phyloP scores from a whole-genome alignment of 2,888 invertebrate genomes.

The Entomobrya multifasciata region DNA sequence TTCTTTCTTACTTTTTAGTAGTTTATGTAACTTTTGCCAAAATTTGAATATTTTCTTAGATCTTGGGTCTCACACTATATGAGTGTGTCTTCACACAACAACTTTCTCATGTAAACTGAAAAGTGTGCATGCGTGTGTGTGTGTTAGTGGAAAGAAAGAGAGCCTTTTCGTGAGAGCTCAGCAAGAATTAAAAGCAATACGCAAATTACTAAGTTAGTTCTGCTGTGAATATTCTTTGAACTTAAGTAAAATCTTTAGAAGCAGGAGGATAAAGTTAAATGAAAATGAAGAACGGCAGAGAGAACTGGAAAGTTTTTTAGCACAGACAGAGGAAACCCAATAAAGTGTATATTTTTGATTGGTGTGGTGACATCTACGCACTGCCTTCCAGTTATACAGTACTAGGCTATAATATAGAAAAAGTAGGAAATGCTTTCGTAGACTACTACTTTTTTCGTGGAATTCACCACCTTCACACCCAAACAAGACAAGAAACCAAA shows the following conservation, averaged over 20 bases:
- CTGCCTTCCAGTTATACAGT: no score
- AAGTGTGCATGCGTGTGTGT: no score
- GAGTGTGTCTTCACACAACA: neutral
- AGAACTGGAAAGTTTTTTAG: neutral
- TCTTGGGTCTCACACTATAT: no score
- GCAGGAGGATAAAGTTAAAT: constrained; percentile 12
- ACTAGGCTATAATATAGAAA: no score
- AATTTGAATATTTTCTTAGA: constrained; percentile 8
- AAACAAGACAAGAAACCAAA: neutral
- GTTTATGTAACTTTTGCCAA: constrained; percentile 36
- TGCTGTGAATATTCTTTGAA: no score
- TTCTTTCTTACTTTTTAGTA: neutral
- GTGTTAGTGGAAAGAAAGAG: no score
- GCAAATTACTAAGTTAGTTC: constrained; percentile 30
- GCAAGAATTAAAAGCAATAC: constrained; percentile 12
- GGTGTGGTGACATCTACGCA: neutral
- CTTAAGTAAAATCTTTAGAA: no score
- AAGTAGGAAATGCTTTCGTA: no score
- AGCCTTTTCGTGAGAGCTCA: no score
- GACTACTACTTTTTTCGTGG: neutral
- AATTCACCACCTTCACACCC: neutral
- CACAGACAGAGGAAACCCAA: neutral
- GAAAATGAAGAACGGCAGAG: neutral
- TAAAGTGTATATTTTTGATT: neutral
- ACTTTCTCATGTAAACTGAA: no score